Evolutionary conservation across 2,888 invertebrate species (phyloP).

Genomic region (Brenthis hecate): DNA sequence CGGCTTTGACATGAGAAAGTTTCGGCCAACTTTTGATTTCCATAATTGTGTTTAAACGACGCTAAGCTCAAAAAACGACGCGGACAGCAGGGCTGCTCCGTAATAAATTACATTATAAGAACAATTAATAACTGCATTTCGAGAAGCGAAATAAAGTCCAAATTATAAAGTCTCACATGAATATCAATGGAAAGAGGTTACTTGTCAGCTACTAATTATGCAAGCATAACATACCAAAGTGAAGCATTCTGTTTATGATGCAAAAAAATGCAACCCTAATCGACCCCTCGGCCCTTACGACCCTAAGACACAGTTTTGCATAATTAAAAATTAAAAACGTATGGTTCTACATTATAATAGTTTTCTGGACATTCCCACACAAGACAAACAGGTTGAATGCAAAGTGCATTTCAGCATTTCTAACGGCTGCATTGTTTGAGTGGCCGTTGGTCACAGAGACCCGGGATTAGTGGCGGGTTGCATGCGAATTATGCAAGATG

Average conservation of each 20-base stretch:
- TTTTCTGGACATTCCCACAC: constrained; percentile 58
- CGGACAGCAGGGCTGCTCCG: background rate
- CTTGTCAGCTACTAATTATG: constrained; percentile 26
- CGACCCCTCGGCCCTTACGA: constrained; percentile 45
- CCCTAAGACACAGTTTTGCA: constrained; percentile 57
- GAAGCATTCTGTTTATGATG: constrained; percentile 42
- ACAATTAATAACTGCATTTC: background rate
- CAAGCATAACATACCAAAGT: constrained; percentile 38
- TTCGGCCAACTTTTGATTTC: constrained; percentile 35
- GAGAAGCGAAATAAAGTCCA: constrained; percentile 8
- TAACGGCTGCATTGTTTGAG: constrained; percentile 56
- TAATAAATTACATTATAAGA: constrained; percentile 3
- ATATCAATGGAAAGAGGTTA: constrained; percentile 24
- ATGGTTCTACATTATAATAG: constrained; percentile 64
- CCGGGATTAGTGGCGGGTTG: constrained; percentile 55
- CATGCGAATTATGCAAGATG: constrained; percentile 62
- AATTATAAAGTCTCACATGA: constrained; percentile 19
- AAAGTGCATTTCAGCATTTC: constrained; percentile 61
- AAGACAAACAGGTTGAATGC: constrained; percentile 59
- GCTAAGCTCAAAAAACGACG: constrained; percentile 21
- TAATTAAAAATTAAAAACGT: constrained; percentile 68
- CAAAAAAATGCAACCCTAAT: constrained; percentile 53
- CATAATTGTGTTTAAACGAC: constrained; percentile 33
- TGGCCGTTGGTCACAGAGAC: constrained; percentile 56
- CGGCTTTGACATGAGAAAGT: constrained; percentile 73